A percentile compares a stretch with the other conserved stretches of the same genome.
Conservation (phyloP, 2,888 invertebrate genomes). For the Epistrophella euchroma region DNA sequence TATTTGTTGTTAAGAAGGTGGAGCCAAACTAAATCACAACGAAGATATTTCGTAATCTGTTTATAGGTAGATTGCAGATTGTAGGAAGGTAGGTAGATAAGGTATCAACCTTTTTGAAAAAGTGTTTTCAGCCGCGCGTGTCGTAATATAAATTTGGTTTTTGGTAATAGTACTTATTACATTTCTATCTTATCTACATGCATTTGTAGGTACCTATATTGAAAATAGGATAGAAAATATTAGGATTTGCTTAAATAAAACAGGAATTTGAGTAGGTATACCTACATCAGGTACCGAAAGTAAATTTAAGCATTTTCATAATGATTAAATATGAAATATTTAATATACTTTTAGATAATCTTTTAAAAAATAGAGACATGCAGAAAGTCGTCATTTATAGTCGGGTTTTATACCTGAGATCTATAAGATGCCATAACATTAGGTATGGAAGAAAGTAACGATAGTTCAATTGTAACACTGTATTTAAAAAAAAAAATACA, state of each 20-base stretch:
- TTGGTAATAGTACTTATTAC: background rate
- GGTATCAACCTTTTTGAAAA: slow-evolving; percentile 5
- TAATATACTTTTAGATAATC: too few species aligned
- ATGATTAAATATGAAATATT: too few species aligned
- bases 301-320: too few species aligned
- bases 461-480: too few species aligned
- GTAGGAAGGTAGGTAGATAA: slow-evolving; percentile 25
- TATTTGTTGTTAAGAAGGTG: slow-evolving; percentile 46
- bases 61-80: slow-evolving; percentile 34
- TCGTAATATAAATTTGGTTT: background rate
- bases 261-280: background rate
- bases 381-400: too few species aligned
- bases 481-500: too few species aligned
- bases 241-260: background rate
- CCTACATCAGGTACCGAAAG: too few species aligned
- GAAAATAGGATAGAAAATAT: background rate
- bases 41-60: slow-evolving; percentile 45
- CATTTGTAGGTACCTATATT: background rate
- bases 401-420: too few species aligned
- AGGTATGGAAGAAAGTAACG: too few species aligned
- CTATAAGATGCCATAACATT: too few species aligned
- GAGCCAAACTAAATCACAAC: slow-evolving; percentile 61
- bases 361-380: too few species aligned
- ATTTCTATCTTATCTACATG: background rate
- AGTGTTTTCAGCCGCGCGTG: background rate